phyloP scores from a whole-genome alignment of 2,113 vertebrate genomes.

The Gadus macrocephalus region DNA sequence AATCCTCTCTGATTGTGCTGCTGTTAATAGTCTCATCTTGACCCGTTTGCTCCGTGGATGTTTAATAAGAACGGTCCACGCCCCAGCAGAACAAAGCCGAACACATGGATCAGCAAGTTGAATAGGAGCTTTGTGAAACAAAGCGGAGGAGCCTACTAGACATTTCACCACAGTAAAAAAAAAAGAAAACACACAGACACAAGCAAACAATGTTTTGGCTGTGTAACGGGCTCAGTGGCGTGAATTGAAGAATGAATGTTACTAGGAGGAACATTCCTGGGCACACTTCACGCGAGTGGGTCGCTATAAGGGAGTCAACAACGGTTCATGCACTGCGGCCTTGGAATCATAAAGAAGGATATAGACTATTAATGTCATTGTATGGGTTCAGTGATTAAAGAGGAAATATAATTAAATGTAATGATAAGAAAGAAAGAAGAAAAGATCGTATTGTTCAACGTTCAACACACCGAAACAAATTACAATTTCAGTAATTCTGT shows the following conservation, averaged over 20 bases:
- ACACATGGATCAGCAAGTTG: slow-evolving; percentile 34
- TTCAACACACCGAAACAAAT: too few species aligned
- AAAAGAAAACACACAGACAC: slow-evolving; percentile 27
- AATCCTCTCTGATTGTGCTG: too few species aligned
- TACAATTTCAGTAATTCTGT: too few species aligned
- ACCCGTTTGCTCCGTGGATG: too few species aligned
- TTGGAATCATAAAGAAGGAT: slow-evolving; percentile 42
- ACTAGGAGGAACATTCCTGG: slow-evolving; percentile 40
- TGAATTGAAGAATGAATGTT: slow-evolving; percentile 42
- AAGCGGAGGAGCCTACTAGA: neutral
- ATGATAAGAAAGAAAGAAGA: too few species aligned
- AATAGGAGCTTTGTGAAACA: slow-evolving; percentile 59
- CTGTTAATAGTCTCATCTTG: too few species aligned
- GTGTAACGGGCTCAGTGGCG: slow-evolving; percentile 30
- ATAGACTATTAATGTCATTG: slow-evolving; percentile 1
- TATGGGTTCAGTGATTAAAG: neutral
- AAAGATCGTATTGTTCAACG: too few species aligned
- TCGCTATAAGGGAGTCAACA: slow-evolving; percentile 35
- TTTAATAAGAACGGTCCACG: too few species aligned
- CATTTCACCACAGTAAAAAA: neutral
- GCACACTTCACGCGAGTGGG: slow-evolving; percentile 16
- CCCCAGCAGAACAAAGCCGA: slow-evolving; percentile 21
- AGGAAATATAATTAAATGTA: too few species aligned
- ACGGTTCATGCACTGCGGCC: slow-evolving; percentile 40
- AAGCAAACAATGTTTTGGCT: slow-evolving; percentile 58